Conservation (phyloP, 2,797 vertebrate genomes). For the Bradypodion ventrale region DNA sequence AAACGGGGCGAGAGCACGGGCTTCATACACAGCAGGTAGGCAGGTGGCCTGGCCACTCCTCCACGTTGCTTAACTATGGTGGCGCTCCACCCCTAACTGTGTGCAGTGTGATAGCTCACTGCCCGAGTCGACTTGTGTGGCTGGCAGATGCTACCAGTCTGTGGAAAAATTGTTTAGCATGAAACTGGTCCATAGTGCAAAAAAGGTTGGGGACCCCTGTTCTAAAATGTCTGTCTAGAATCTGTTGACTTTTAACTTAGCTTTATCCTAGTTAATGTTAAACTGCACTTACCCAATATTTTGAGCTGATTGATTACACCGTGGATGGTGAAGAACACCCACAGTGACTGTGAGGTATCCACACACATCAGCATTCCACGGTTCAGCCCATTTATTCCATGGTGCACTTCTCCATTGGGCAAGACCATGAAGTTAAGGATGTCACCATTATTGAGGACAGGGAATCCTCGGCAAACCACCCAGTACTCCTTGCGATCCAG, state of each 20-base stretch:
- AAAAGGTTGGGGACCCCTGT: too few species aligned
- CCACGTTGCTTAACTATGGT: too few species aligned
- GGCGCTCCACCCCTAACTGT: too few species aligned
- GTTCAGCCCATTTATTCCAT: conserved; percentile 87
- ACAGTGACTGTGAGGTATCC: conserved; percentile 94
- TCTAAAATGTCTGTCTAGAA: not conserved
- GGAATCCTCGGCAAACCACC: conserved; percentile 93
- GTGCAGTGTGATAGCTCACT: too few species aligned
- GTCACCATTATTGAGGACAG: conserved; percentile 86
- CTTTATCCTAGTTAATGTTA: not conserved
- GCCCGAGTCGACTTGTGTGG: too few species aligned
- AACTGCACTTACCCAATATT: conserved; percentile 86
- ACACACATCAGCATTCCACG: conserved; percentile 93
- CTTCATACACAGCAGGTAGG: too few species aligned
- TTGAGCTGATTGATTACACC: conserved; percentile 94
- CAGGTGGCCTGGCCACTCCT: too few species aligned
- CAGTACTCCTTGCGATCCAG: conserved; percentile 98
- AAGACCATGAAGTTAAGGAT: conserved; percentile 92
- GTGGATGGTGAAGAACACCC: conserved; percentile 95
- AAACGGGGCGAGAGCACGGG: too few species aligned
- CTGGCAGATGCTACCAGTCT: too few species aligned
- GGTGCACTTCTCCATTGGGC: conserved; percentile 92
- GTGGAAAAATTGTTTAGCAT: too few species aligned
- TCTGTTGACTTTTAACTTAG: not conserved
- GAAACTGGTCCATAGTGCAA: too few species aligned